phyloP scores from a whole-genome alignment of 2,113 vertebrate genomes.

The Corythaixoides concolor region DNA sequence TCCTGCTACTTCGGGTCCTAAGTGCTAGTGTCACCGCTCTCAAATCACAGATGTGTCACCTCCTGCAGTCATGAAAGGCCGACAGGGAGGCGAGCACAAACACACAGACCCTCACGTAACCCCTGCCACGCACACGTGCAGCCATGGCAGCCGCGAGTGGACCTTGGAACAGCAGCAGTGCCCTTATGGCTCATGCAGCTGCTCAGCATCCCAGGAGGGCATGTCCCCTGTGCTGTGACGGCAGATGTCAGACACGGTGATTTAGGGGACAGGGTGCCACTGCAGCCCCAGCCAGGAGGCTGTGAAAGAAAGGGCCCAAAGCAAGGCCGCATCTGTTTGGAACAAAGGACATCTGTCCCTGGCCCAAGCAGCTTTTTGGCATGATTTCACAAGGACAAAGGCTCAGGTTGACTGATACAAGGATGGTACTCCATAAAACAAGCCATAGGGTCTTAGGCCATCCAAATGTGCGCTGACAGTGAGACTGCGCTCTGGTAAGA shows the following conservation, averaged over 20 bases:
- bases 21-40: neutral
- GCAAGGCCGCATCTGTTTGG: slow-evolving; percentile 22
- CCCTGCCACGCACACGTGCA: accelerated
- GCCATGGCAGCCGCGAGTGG: accelerated
- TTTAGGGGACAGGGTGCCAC: slow-evolving; percentile 8
- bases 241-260: slow-evolving; percentile 41
- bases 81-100: accelerated
- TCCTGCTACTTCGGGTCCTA: neutral
- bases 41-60: neutral
- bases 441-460: neutral
- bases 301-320: slow-evolving; percentile 22
- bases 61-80: neutral
- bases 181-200: neutral
- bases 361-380: neutral
- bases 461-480: slow-evolving; percentile 15
- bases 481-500: neutral
- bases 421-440: slow-evolving; percentile 35
- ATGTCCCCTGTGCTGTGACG: neutral
- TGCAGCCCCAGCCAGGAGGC: neutral
- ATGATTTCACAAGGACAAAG: slow-evolving; percentile 50
- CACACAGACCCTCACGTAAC: accelerated
- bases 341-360: slow-evolving; percentile 65
- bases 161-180: neutral
- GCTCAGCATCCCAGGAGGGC: neutral
- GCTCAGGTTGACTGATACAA: slow-evolving; percentile 40